Evolutionary conservation across 2,797 vertebrate genomes (phyloP).

Genomic region (Fratercula arctica): DNA sequence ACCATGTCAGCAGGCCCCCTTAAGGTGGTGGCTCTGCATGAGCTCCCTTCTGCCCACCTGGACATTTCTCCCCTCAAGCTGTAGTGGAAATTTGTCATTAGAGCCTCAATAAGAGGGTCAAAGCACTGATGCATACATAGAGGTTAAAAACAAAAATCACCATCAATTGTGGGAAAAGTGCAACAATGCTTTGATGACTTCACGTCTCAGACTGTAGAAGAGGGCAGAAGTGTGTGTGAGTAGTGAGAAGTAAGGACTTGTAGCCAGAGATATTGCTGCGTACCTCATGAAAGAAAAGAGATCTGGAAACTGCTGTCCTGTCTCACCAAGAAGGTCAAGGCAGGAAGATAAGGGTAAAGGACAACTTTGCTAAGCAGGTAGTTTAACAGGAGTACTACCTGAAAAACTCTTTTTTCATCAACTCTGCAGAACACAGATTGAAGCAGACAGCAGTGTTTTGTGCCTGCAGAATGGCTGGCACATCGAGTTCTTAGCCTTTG

Average conservation of each 20-base stretch:
- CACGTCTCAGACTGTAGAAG: neutral
- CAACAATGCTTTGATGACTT: neutral
- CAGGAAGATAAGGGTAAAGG: neutral
- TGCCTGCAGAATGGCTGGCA: neutral
- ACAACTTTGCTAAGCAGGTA: neutral
- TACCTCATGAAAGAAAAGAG: neutral
- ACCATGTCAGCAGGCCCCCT: neutral
- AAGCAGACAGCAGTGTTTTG: neutral
- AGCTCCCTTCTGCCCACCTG: neutral
- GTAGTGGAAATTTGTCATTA: neutral
- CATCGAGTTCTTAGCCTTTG: neutral
- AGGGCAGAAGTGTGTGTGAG: neutral
- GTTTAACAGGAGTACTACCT: neutral
- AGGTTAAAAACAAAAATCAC: neutral
- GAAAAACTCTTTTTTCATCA: neutral
- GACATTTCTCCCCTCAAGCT: neutral
- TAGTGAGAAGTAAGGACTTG: neutral
- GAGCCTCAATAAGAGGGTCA: neutral
- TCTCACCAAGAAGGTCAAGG: neutral
- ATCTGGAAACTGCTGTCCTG: neutral
- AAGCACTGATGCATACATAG: neutral
- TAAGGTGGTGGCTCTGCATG: neutral
- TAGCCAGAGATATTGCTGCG: neutral
- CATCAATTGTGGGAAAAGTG: neutral
- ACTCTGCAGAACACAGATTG: neutral